Evolutionary conservation across 2,797 vertebrate genomes (phyloP).

Genomic region (Chrysocyon brachyurus): DNA sequence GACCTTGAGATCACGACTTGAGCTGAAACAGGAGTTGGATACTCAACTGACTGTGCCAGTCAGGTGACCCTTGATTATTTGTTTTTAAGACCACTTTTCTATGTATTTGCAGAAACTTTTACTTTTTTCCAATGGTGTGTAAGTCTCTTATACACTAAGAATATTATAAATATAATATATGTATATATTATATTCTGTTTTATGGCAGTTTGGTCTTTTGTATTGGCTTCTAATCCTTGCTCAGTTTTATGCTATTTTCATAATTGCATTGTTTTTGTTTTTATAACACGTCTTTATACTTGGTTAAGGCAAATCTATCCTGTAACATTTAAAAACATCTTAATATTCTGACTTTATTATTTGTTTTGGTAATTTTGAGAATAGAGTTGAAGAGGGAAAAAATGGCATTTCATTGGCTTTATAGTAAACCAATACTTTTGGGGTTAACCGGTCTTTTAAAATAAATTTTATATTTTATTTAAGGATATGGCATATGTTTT

Average conservation of each 20-base stretch:
- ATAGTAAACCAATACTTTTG: not conserved
- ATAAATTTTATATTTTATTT: not conserved
- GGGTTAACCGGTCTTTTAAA: constrained; percentile 26
- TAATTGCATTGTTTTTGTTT: constrained; percentile 41
- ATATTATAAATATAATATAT: not conserved
- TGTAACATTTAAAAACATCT: not conserved
- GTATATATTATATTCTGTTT: not conserved
- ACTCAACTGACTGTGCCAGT: not conserved
- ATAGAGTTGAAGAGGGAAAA: not conserved
- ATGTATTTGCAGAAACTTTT: not conserved
- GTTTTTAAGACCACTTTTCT: not conserved
- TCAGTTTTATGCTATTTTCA: not conserved
- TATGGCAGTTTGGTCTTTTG: not conserved
- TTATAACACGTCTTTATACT: not conserved
- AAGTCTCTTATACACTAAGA: not conserved
- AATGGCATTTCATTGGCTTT: not conserved
- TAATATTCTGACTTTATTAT: not conserved
- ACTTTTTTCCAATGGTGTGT: not conserved
- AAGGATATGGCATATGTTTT: not conserved
- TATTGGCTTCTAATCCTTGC: not conserved
- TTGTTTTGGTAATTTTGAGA: constrained; percentile 37
- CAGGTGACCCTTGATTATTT: not conserved
- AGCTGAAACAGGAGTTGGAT: not conserved
- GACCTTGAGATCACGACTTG: not conserved
- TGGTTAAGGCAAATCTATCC: not conserved